A percentile compares a stretch with the other conserved stretches of the same genome.
These are phyloP conservation scores for Emmelina monodactyla DNA, from an alignment of 2,888 invertebrate species.

Conservation along the genomic window DNA sequence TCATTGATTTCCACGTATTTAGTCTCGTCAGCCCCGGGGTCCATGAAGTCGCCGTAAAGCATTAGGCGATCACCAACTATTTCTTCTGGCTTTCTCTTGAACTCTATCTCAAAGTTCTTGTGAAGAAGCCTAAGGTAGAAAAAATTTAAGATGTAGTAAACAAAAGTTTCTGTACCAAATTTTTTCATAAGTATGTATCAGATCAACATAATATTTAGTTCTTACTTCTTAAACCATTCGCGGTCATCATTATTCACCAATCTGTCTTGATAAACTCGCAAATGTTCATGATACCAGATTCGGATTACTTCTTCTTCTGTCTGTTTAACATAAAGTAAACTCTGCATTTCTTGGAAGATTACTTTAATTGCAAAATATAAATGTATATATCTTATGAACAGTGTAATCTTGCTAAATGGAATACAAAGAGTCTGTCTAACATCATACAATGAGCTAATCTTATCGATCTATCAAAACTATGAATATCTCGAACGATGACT, in stretches of 20 bases:
- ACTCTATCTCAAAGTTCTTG: conserved; percentile 63
- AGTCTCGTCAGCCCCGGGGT: conserved; percentile 54
- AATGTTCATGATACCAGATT: conserved; percentile 91
- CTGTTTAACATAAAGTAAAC: conserved; percentile 28
- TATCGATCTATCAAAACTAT: too few species aligned
- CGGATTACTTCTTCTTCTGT: conserved; percentile 68
- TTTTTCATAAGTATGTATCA: too few species aligned
- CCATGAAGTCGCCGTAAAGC: conserved; percentile 75
- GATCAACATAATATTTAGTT: too few species aligned
- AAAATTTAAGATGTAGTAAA: too few species aligned
- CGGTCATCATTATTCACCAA: conserved; percentile 81
- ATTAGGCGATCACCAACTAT: conserved; percentile 62
- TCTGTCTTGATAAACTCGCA: conserved; percentile 87
- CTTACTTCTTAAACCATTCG: conserved; percentile 71
- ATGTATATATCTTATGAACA: too few species aligned
- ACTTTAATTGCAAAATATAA: too few species aligned
- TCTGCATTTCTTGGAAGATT: too few species aligned
- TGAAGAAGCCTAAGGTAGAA: conserved; percentile 51
- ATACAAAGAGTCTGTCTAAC: too few species aligned
- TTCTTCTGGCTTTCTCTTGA: conserved; percentile 52
- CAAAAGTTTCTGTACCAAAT: too few species aligned
- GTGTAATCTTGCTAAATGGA: too few species aligned
- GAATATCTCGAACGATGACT: too few species aligned
- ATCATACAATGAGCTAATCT: too few species aligned
- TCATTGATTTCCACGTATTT: conserved; percentile 72